Base-by-base conservation (phyloP, 1,140 invertebrate genomes). In the Lineus longissimus region DNA sequence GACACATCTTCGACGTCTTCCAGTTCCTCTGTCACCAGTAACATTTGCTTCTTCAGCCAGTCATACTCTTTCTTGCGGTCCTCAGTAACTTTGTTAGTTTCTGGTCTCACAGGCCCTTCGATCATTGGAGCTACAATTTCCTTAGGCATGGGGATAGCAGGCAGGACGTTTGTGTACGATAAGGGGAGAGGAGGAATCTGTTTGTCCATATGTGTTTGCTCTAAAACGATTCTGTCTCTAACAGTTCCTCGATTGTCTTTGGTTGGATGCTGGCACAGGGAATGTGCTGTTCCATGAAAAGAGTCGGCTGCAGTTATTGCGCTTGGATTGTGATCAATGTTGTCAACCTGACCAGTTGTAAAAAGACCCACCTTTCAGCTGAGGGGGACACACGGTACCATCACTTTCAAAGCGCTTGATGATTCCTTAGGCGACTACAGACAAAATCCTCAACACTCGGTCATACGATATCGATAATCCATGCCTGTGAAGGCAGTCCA, bases 391-490 rank as follows among this genome's bases (percentile, higher is more conserved):
- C 13, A 65, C 59, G 1, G 59, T 41, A 15, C 56, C 55, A 47
- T 62, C 66, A 6, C 29, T 31, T 41, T 63, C 55, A 63, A 55
- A 71, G 11, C 45, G 51, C 2, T 60, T 15, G 51, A 51, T 27
- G 22, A 33, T 56, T 15, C 31, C 17, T n/a, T 62, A 55, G 17
- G 40, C 67, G 6, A 59, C 2, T 19, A 54, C 7, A 56, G 57
- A 51, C 1, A 59, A 67, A 13, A 71, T 65, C 19, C 36, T 36
- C 30, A 71, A 27, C 2, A 71, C 64, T 17, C 67, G 15, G 15
- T 67, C 56, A 60, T 71, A 69, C 2, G 67, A 63, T 11, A 71
- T 47, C 15, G 51, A 61, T 11, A 66, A 27, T 43, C 69, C 69
- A 17, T 64, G 47, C 7, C 30, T n/a, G 47, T 51, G 62, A n/a